These are phyloP conservation scores for Suricata suricatta DNA, from an alignment of 2,113 vertebrate species.

Conservation along the genomic window DNA sequence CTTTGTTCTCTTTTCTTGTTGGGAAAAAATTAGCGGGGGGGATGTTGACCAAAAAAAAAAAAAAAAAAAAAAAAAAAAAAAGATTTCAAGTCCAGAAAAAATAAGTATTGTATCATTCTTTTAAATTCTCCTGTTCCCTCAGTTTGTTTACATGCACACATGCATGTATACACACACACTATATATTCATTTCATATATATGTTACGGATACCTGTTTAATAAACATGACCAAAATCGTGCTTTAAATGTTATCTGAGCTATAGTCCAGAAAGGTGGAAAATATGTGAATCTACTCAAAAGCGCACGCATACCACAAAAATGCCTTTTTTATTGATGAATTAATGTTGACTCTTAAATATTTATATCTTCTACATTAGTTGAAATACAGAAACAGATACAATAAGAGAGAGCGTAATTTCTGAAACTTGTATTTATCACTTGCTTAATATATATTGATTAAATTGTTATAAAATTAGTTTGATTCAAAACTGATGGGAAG, in stretches of 20 bases:
- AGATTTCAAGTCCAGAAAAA: slow-evolving; percentile 36
- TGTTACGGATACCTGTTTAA: not conserved
- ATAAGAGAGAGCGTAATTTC: not conserved
- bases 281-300: not conserved
- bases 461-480: slow-evolving; percentile 2
- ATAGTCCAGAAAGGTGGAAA: not conserved
- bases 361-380: not conserved
- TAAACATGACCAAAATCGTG: not conserved
- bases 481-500: not conserved
- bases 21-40: not conserved
- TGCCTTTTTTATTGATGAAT: not conserved
- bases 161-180: not conserved
- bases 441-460: not conserved
- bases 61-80: not conserved
- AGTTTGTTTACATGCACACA: not conserved
- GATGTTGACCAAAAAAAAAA: not conserved
- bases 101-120: not conserved
- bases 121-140: not conserved
- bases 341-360: not conserved
- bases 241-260: not conserved
- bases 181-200: not conserved
- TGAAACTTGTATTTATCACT: not conserved
- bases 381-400: not conserved
- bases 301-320: not conserved
- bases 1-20: slow-evolving; percentile 48